Evolutionary conservation across 2,113 vertebrate genomes (phyloP), one percentile per base, ranked within the genome.

Genomic region (Tachysurus vachellii): DNA sequence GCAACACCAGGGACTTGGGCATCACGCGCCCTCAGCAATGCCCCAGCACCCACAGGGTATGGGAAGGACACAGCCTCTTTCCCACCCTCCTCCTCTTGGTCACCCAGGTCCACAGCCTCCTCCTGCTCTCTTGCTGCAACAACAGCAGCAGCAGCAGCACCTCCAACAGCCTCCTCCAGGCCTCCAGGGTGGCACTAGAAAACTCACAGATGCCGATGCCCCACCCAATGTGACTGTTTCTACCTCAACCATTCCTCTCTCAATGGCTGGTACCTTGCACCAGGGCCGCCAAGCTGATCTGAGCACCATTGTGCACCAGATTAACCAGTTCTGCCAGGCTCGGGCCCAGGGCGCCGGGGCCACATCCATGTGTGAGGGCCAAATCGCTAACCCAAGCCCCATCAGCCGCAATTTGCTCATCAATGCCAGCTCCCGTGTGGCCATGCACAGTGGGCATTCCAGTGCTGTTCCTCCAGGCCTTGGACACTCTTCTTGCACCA

Each of bases 211-310:
- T 85, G 96, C 96, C 88, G 98, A 99, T 19, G 97, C 96, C 57
- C 98, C 98, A 88, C 98, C 98, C 90, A 99, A 99, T 93, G 97
- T 99, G 96, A 99, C 98, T 91, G 98, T 99, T 95, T 99, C 98
- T 99, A 99, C 98, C 98, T 99, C 98, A 98, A 99, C 97, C 95
- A 99, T 99, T 94, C 98, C 98, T 90, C 97, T 99, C 90, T 99
- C 98, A 86, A 99, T 99, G 98, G 97, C 96, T 89, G 96, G 96
- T 80, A 97, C 96, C 87, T 93, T 97, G 94, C 97, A 98, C 93
- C 98, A 97, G 93, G 97, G 95, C 94, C 95, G 93, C 93, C 97
- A 96, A 92, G 95, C 97, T 62, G 97, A 99, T 95, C 95, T 99
- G 95, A 99, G 97, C 95, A 96, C 96, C 96, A 99, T 99, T 36